A percentile compares a stretch with the other conserved stretches of the same genome.
Evolutionary conservation across 1,140 invertebrate species (phyloP).

Genomic region (Drosophila sp.): DNA sequence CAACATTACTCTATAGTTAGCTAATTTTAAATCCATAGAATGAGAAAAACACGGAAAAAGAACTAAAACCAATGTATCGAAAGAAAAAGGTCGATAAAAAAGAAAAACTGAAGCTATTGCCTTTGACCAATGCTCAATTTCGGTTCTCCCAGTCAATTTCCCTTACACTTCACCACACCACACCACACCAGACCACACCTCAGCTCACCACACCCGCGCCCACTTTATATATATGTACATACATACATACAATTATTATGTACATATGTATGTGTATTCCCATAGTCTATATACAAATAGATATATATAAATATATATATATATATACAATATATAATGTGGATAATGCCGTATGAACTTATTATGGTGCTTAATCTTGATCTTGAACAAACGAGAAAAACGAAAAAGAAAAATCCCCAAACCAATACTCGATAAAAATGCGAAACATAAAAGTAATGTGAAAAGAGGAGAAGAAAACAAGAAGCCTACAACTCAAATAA

Average conservation of each 20-base stretch:
- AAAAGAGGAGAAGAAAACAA: not conserved
- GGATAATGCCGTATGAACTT: slow-evolving; percentile 65
- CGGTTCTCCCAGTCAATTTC: slow-evolving; percentile 9
- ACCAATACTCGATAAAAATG: not conserved
- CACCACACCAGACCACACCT: not conserved
- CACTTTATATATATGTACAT: slow-evolving; percentile 7
- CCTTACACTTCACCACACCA: not conserved
- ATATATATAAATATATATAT: slow-evolving; percentile 10
- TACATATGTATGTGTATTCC: slow-evolving; percentile 8
- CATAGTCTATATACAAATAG: slow-evolving; percentile 11
- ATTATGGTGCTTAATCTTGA: slow-evolving; percentile 73
- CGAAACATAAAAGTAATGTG: not conserved
- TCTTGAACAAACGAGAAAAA: slow-evolving; percentile 67
- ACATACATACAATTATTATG: slow-evolving; percentile 5
- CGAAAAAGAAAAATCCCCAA: slow-evolving; percentile 2
- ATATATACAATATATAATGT: slow-evolving; percentile 45
- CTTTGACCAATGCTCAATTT: slow-evolving; percentile 12
- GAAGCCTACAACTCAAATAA: slow-evolving; percentile 73
- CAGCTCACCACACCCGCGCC: not conserved
- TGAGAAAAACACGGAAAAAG: not conserved
- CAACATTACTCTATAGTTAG: slow-evolving; percentile 10
- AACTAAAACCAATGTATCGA: not conserved
- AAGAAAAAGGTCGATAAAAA: not conserved
- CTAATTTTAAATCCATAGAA: slow-evolving; percentile 3
- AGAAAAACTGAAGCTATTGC: not conserved